These are phyloP conservation scores for Meloidogyne floridensis DNA, from an alignment of 1,140 invertebrate genomes.

Conservation along the genomic window DNA sequence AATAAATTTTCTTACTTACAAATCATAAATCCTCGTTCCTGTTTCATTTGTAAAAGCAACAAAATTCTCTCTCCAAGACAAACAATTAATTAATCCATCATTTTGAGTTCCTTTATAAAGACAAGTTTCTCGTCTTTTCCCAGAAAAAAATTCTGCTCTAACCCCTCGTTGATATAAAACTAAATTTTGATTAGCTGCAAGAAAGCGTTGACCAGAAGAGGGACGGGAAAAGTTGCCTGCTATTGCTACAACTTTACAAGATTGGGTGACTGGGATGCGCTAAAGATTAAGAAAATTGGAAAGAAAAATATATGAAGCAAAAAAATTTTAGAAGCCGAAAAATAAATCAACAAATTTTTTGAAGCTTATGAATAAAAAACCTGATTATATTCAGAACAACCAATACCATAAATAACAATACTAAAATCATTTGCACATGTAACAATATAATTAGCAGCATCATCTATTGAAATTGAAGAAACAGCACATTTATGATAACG, in stretches of 20 bases:
- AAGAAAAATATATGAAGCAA: not conserved
- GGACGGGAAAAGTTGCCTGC: slow-evolving; percentile 48
- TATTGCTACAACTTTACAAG: slow-evolving; percentile 54
- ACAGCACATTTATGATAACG: slow-evolving; percentile 68
- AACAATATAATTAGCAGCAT: slow-evolving; percentile 68
- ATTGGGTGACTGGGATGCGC: slow-evolving; percentile 24
- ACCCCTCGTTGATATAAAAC: slow-evolving; percentile 51
- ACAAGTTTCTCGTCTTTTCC: slow-evolving; percentile 36
- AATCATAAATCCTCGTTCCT: slow-evolving; percentile 60
- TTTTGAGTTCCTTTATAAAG: slow-evolving; percentile 53
- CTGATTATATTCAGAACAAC: slow-evolving; percentile 51
- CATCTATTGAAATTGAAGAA: slow-evolving; percentile 69
- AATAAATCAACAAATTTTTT: too few relatives aligned
- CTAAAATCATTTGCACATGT: slow-evolving; percentile 70
- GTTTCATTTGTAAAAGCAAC: slow-evolving; percentile 64
- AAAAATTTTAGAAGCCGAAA: not conserved
- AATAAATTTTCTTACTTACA: slow-evolving; percentile 28
- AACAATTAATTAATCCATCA: slow-evolving; percentile 52
- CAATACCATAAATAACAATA: slow-evolving; percentile 62
- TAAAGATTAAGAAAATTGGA: not conserved
- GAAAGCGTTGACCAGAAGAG: slow-evolving; percentile 50
- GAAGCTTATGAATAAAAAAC: slow-evolving; percentile 9
- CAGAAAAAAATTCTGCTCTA: slow-evolving; percentile 40
- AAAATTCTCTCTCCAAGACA: slow-evolving; percentile 51
- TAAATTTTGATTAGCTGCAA: slow-evolving; percentile 48